Base-by-base conservation (phyloP, 2,113 vertebrate species). In the Centropus unirufus region DNA sequence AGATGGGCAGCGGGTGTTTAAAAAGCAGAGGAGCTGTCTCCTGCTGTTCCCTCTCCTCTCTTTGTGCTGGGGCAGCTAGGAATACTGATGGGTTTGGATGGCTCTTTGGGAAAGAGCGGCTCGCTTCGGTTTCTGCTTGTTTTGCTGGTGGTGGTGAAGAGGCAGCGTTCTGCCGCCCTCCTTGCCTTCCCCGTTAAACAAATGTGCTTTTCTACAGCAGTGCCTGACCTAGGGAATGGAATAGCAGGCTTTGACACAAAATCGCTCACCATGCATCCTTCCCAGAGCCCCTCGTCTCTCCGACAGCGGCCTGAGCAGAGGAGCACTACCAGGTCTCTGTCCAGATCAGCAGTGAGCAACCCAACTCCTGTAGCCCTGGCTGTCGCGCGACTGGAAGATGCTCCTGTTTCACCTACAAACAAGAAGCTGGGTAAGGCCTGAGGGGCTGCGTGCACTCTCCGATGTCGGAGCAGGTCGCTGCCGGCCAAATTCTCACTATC, bases 351-450 rank as follows among this genome's bases (percentile, higher is more conserved):
- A 58, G 85, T 96, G 10, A 96, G 94, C 93, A 88, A 91, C 77
- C 97, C 98, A 7, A 87, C 96, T 51, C 74, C 97, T 22, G 26
- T 93, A 42, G 94, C 97, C 77, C 94, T 96, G 23, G 77, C 96
- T 30, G n/a, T 81, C 9, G 8, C 75, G 7, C 42, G 82, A 20
- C 73, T 94, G 34, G 98, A 98, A 26, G 98, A 98, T 11, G 39
- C 95, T 63, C 97, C 95, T 2, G 85, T 97, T 11, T 97, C 97
- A 36, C 97, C 98, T 15, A 96, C 98, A 58, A 98, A 79, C 96
- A 99, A 97, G 97, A 99, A 99, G 78, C 98, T 98, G 44, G 99
- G 99, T 99, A 90, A 98, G 97, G 74, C 59, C 69, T 2, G 47
- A 42, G 64, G 16, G 14, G 26, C 64, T 21, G 21, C 4, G 1